These are phyloP conservation scores for Ellobium chinense DNA, from an alignment of 2,888 invertebrate species.

Conservation along the genomic window DNA sequence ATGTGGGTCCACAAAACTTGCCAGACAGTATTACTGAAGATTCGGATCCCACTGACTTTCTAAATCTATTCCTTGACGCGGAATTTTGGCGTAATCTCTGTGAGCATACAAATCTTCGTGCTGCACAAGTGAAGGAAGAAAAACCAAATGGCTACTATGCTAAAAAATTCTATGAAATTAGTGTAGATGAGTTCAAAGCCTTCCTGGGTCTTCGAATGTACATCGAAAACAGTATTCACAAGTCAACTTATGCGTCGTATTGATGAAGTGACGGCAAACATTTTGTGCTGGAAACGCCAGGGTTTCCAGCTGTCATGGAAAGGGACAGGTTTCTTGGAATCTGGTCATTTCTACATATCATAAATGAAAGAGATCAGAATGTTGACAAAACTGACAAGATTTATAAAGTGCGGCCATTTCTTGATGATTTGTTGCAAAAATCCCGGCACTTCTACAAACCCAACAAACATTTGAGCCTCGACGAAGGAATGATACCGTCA, in stretches of 20 bases:
- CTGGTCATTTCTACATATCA: constrained; percentile 48
- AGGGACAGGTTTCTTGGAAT: constrained; percentile 45
- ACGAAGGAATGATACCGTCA: constrained; percentile 49
- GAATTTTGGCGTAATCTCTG: constrained; percentile 13
- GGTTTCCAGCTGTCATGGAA: constrained; percentile 38
- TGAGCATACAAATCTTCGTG: constrained; percentile 29
- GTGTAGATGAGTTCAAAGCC: constrained; percentile 46
- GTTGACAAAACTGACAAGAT: constrained; percentile 49
- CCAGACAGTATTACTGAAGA: constrained; percentile 24
- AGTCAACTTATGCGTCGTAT: constrained; percentile 41
- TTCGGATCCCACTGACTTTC: constrained; percentile 29
- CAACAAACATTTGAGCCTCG: constrained; percentile 23
- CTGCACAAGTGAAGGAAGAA: constrained; percentile 15
- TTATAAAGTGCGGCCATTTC: constrained; percentile 47
- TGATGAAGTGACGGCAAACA: constrained; percentile 30
- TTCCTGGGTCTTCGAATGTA: constrained; percentile 42
- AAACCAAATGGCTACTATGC: constrained; percentile 37
- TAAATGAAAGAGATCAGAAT: constrained; percentile 42
- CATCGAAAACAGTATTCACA: constrained; percentile 42
- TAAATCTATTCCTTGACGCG: constrained; percentile 24
- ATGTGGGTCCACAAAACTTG: constrained; percentile 31
- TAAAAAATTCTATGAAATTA: constrained; percentile 22
- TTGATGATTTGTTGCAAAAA: constrained; percentile 38
- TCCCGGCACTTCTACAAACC: constrained; percentile 41
- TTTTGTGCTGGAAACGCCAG: constrained; percentile 42